These are phyloP conservation scores for Cherax destructor DNA, from an alignment of 1,140 invertebrate species.

Conservation along the genomic window DNA sequence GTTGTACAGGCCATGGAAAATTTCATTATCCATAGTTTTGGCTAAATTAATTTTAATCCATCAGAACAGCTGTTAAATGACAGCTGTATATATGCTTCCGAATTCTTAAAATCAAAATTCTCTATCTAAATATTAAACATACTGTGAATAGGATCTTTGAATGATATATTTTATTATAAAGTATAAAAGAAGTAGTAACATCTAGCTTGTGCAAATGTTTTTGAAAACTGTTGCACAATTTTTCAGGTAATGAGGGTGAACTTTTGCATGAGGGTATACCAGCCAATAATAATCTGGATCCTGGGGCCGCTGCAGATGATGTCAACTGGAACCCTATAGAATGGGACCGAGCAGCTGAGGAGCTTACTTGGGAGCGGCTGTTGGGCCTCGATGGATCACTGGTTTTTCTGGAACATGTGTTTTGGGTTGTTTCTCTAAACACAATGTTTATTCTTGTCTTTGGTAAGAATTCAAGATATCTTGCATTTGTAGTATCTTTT, in stretches of 20 bases:
- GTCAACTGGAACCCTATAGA: constrained; percentile 98
- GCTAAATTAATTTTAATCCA: too few relatives aligned
- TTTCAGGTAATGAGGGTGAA: constrained; percentile 41
- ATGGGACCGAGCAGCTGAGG: constrained; percentile 97
- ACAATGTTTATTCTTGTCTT: constrained; percentile 94
- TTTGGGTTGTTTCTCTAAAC: constrained; percentile 98
- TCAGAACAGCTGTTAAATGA: too few relatives aligned
- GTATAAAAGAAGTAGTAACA: too few relatives aligned
- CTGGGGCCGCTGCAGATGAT: constrained; percentile 85
- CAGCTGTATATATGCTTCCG: too few relatives aligned
- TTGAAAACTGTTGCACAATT: background rate
- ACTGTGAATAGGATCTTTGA: too few relatives aligned
- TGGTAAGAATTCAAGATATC: constrained; percentile 73
- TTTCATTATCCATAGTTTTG: too few relatives aligned
- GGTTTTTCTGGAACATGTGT: constrained; percentile 92
- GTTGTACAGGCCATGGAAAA: too few relatives aligned
- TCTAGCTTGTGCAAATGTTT: too few relatives aligned
- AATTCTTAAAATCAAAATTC: too few relatives aligned
- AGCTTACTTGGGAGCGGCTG: constrained; percentile 96
- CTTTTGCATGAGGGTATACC: constrained; percentile 58
- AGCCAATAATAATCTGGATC: constrained; percentile 55
- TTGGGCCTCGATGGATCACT: constrained; percentile 97
- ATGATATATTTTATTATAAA: too few relatives aligned
- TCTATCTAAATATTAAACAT: too few relatives aligned
- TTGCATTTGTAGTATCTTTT: background rate